Conservation (phyloP, 2,113 vertebrate genomes). For the Scophthalmus maximus region DNA sequence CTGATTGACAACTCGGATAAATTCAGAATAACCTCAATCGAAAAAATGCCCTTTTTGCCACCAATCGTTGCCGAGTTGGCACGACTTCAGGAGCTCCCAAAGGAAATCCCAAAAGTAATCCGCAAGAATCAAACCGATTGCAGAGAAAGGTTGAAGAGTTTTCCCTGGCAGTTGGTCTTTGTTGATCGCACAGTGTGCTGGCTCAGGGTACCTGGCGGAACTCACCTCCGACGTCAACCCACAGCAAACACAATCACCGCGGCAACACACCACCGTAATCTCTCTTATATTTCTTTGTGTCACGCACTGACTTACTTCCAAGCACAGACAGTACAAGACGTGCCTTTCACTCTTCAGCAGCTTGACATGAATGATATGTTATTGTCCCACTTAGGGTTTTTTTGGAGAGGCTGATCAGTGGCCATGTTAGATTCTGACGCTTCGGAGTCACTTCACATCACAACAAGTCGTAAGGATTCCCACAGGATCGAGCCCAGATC, state of each 20-base stretch:
- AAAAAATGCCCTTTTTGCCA: not conserved
- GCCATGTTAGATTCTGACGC: constrained; percentile 57
- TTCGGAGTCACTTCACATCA: constrained; percentile 52
- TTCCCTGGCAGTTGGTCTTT: too few species aligned
- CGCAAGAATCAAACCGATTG: not conserved
- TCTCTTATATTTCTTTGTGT: not conserved
- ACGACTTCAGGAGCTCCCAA: not conserved
- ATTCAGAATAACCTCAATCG: not conserved
- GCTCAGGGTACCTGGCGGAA: not conserved
- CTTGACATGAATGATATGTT: constrained; percentile 45
- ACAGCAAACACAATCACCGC: not conserved
- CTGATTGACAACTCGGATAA: not conserved
- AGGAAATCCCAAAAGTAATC: not conserved
- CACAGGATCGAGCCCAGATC: constrained; percentile 58
- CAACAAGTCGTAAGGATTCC: constrained; percentile 50
- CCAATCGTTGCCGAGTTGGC: not conserved
- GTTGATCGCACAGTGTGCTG: not conserved
- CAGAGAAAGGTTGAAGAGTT: not conserved
- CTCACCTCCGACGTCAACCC: too few species aligned
- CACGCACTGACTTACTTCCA: too few species aligned
- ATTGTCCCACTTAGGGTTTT: constrained; percentile 52
- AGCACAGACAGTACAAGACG: too few species aligned
- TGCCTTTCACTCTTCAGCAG: not conserved
- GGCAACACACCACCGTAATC: not conserved
- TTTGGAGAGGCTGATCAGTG: constrained; percentile 34